Evolutionary conservation across 37 sponge, comb jelly and placozoan species (phyloP).

Genomic region (Cliona cf. orientalis): DNA sequence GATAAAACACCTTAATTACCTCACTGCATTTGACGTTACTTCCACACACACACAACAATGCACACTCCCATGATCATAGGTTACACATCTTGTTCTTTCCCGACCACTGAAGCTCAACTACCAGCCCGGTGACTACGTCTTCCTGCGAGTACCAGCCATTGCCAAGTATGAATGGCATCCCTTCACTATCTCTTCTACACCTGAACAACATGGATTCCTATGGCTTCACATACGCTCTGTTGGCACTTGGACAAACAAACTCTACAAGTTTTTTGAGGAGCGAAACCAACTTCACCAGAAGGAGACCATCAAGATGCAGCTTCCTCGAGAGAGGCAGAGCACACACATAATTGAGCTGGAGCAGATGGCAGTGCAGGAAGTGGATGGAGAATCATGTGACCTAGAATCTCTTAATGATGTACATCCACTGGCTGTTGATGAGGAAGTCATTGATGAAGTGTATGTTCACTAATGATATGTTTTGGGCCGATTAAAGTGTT

Average conservation of each 20-base stretch:
- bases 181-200: conserved; percentile 86
- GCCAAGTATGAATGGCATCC: conserved; percentile 94
- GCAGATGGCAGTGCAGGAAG: conserved; percentile 26
- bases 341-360: conserved; percentile 35
- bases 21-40: not conserved
- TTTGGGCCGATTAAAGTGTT: too few relatives aligned
- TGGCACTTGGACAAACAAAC: conserved; percentile 90
- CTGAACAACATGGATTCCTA: conserved; percentile 75
- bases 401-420: conserved; percentile 20
- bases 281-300: conserved; percentile 28
- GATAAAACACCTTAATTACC: not conserved
- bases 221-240: conserved; percentile 87
- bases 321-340: conserved; percentile 56
- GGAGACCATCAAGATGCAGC: conserved; percentile 32
- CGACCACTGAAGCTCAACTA: conserved; percentile 72
- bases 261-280: conserved; percentile 76
- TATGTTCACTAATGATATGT: too few relatives aligned
- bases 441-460: not conserved
- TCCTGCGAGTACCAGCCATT: conserved; percentile 79
- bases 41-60: not conserved
- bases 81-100: conserved; percentile 72
- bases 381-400: conserved; percentile 33
- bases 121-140: conserved; percentile 89
- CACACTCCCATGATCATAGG: conserved; percentile 26
- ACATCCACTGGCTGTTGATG: conserved; percentile 41